Evolutionary conservation across 2,113 vertebrate genomes (phyloP).

Genomic region (Willisornis vidua): DNA sequence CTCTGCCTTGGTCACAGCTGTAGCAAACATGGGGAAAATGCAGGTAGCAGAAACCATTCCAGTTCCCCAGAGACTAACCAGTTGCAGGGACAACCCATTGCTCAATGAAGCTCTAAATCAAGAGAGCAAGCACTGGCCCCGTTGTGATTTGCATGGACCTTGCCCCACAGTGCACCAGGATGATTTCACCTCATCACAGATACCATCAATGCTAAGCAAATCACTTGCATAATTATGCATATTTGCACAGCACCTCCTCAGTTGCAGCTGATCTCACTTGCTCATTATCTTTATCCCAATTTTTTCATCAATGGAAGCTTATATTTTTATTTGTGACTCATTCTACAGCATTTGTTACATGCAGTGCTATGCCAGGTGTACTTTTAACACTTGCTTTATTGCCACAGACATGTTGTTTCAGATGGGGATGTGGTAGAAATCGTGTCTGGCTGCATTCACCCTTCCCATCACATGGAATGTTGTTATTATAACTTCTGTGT

Average conservation of each 20-base stretch:
- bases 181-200: background rate
- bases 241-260: background rate
- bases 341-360: background rate
- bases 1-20: background rate
- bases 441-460: background rate
- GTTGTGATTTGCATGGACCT: background rate
- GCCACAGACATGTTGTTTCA: background rate
- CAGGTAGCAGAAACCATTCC: background rate
- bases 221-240: conserved; percentile 9
- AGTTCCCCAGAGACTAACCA: background rate
- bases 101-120: background rate
- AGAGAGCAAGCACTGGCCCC: background rate
- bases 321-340: background rate
- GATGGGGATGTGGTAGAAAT: background rate
- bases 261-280: background rate
- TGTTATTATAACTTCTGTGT: background rate
- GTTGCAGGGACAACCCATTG: background rate
- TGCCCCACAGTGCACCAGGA: background rate
- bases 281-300: background rate
- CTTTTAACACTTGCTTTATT: background rate
- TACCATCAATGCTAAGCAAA: conserved; percentile 23
- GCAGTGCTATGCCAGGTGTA: background rate
- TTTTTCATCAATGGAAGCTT: background rate
- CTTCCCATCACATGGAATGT: background rate
- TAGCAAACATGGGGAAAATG: background rate